These are phyloP conservation scores for Andrena dorsata DNA, from an alignment of 2,888 invertebrate species.

Conservation along the genomic window DNA sequence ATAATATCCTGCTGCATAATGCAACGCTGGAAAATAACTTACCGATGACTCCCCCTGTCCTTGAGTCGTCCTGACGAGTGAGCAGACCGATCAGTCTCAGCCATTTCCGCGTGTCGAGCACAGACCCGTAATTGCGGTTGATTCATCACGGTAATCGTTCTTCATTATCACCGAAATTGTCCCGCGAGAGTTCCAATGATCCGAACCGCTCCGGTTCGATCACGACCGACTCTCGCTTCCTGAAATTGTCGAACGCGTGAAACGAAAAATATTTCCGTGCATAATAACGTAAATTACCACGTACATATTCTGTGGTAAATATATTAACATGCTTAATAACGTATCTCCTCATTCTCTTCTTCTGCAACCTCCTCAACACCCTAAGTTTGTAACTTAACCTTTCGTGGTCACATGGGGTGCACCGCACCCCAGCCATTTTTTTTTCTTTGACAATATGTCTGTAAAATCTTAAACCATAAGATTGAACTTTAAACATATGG, in stretches of 20 bases:
- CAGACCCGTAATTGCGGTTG: constrained; percentile 67
- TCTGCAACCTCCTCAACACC: too few species aligned
- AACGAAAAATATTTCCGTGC: not conserved
- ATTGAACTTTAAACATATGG: too few species aligned
- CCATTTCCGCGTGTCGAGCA: constrained; percentile 54
- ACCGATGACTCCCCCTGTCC: constrained; percentile 10
- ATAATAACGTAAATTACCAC: not conserved
- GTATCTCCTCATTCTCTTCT: too few species aligned
- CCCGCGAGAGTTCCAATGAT: constrained; percentile 52
- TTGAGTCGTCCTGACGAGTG: constrained; percentile 34
- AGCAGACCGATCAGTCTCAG: constrained; percentile 54
- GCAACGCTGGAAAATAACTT: constrained; percentile 20
- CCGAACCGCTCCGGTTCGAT: constrained; percentile 36
- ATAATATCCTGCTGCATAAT: not conserved
- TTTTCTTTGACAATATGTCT: too few species aligned
- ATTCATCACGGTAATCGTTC: constrained; percentile 67
- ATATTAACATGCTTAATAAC: not conserved
- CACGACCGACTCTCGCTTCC: constrained; percentile 22
- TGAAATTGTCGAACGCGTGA: constrained; percentile 16
- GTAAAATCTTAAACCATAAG: too few species aligned
- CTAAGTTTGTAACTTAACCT: too few species aligned
- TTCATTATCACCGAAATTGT: constrained; percentile 67
- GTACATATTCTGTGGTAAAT: not conserved
- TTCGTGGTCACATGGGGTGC: too few species aligned
- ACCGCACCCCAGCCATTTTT: too few species aligned